Evolutionary conservation across 2,888 invertebrate genomes (phyloP).

Genomic region (Dusona sp.): DNA sequence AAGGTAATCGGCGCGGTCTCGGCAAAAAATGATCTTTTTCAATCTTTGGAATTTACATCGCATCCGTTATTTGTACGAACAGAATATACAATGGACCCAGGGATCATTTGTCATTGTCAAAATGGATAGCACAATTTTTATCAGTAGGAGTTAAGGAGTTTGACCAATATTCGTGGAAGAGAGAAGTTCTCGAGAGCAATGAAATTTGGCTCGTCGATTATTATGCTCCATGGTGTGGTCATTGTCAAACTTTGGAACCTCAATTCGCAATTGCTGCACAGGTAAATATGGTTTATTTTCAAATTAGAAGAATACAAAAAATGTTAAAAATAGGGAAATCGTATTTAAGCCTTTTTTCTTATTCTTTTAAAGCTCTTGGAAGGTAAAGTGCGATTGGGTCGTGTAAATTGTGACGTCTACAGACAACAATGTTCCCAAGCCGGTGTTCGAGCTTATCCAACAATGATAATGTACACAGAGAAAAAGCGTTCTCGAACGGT

Average conservation of each 20-base stretch:
- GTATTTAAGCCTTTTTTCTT: conserved; percentile 11
- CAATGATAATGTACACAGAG: conserved; percentile 88
- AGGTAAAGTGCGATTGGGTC: conserved; percentile 86
- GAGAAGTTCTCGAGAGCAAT: conserved; percentile 85
- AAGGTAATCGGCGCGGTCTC: too few species aligned
- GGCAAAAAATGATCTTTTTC: not conserved
- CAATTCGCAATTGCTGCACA: conserved; percentile 88
- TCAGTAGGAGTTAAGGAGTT: conserved; percentile 87
- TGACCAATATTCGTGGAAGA: conserved; percentile 84
- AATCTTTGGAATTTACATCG: too few species aligned
- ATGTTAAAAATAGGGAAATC: not conserved
- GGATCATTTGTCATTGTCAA: conserved; percentile 87
- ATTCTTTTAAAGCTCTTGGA: conserved; percentile 73
- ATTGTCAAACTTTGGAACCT: conserved; percentile 89
- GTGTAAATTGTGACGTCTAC: conserved; percentile 88
- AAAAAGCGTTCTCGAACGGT: conserved; percentile 83
- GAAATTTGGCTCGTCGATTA: conserved; percentile 88
- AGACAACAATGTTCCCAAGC: conserved; percentile 86
- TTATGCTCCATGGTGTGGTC: conserved; percentile 89
- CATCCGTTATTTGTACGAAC: conserved; percentile 35
- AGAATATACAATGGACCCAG: conserved; percentile 88
- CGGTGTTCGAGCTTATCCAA: conserved; percentile 89
- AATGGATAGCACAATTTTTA: conserved; percentile 88
- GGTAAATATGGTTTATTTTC: conserved; percentile 82
- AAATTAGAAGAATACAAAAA: not conserved